Evolutionary conservation across 2,113 vertebrate genomes (phyloP), one percentile per base, ranked within the genome.

Genomic region (Misgurnus mizolepis): DNA sequence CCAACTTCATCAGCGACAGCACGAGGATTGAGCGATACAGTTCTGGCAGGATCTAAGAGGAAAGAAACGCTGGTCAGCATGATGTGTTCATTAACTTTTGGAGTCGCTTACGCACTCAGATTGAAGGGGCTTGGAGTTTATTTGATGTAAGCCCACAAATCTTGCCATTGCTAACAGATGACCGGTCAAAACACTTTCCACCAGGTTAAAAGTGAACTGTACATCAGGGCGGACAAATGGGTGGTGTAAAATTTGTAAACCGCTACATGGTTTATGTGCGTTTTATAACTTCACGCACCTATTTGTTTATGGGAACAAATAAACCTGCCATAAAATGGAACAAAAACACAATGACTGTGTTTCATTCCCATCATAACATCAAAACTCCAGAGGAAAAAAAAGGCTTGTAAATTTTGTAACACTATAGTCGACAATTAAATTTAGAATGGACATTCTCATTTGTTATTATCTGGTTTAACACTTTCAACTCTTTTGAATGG

Each of bases 1-100:
- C 11, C 55, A 12, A 69, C 56, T 79, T 34, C 41, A 80, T 73
- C 49, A 66, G 39, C 18, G 49, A 64, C 47, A 65, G 45, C 67
- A 55, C 53, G 18, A 14, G 41, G 55, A 61, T 22, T 70, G 27
- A 79, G 43, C 65, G 22, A 70, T 56, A 40, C 27, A 9, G 14
- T 40, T 34, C 27, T 34, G 27, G 34, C 18, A 41, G 12, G 2
- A 58, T 73, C 39, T 22, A 17, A 2, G 55, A 60, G 39, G 40
- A 61, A 70, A 47, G 5, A 80, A 41, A 18, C 27, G 5, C 58
- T 62, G 18, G 68, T 70, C 67, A 79, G 43, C 34, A 71, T 10
- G 53, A 71, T 15, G 15, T 22, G 10, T 64, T 53, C 9, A 9
- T 56, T 7, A 55, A 64, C 10, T 65, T 47, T 49, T 50, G 6